Evolutionary conservation across 2,113 vertebrate species (phyloP), one percentile per base, ranked within the genome.

Genomic region (Grallaria varia): DNA sequence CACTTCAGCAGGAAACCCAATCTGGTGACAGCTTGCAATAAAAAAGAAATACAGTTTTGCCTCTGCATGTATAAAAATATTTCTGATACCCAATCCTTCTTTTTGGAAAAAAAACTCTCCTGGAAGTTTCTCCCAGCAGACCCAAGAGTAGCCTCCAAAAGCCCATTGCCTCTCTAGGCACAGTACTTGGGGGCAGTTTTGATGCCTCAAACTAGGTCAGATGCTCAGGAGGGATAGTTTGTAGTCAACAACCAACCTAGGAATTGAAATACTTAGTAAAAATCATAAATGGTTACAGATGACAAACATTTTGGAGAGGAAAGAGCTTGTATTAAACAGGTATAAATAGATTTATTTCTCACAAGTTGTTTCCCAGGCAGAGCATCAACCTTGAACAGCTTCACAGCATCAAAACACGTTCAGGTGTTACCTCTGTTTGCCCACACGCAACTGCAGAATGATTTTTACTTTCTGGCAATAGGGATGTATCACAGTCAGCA

Each of bases 151-250:
- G 81, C 58, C 72, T 96, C 85, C 74, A 37, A 86, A 80, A 94
- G 79, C 79, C 82, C 67, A 30, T 7, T n/a, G 55, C 56, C 85
- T 89, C 64, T 66, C 76, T 42, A 31, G 6, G 47, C 67, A 93
- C 62, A 58, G 8, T 33, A 45, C 69, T 80, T 35, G 92, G 90
- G 80, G 23, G n/a, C 67, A 12, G 59, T 81, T 72, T 28, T 86
- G 84, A 95, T 1, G 8, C 73, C 21, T 44, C 56, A 73, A 97
- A 96, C 74, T 97, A 93, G 97, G 98, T 97, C 97, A 98, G 91
- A 14, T 62, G 88, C 78, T 92, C 66, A 83, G 90, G 66, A 94
- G 39, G 77, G 58, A 81, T 74, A 71, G 58, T 91, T 80, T 80
- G 59, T 59, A 94, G 84, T 91, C 79, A 91, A 79, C 50, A 92